Conservation (phyloP, 2,797 vertebrate species). For the Naso thynnoides region DNA sequence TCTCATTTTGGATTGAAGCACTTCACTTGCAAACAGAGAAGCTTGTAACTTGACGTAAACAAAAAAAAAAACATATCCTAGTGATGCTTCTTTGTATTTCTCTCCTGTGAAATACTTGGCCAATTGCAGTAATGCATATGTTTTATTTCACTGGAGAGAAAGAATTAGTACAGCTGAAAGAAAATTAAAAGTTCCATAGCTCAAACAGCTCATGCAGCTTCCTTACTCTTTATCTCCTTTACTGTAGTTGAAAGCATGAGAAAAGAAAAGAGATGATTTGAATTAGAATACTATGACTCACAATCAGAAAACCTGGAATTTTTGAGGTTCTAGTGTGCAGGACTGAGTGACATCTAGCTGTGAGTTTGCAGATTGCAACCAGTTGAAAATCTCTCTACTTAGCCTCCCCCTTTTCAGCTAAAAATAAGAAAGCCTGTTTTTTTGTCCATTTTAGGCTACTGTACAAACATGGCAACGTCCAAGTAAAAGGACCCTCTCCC, state of each 20-base stretch:
- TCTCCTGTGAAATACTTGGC: conserved; percentile 18
- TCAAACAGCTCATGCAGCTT: conserved; percentile 30
- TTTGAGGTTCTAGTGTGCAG: not conserved
- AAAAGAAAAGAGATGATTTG: conserved; percentile 11
- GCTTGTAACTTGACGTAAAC: not conserved
- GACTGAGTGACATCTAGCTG: too few relatives aligned
- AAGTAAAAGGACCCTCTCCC: too few relatives aligned
- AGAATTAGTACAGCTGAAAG: not conserved
- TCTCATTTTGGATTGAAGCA: conserved; percentile 51
- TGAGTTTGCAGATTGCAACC: too few relatives aligned
- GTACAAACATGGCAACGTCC: too few relatives aligned
- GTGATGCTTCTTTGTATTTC: not conserved
- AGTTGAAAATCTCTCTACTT: too few relatives aligned
- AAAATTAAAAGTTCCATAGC: conserved; percentile 27
- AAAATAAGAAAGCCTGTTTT: too few relatives aligned
- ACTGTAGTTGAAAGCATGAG: conserved; percentile 67
- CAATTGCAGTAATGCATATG: not conserved
- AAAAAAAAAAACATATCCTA: not conserved
- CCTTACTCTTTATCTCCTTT: conserved; percentile 85
- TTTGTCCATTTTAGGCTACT: too few relatives aligned
- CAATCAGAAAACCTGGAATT: not conserved
- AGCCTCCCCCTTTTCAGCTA: too few relatives aligned
- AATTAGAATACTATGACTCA: not conserved
- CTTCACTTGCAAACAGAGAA: conserved; percentile 34
- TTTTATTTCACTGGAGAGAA: not conserved